Evolutionary conservation across 1,140 invertebrate genomes (phyloP), one percentile per base, ranked within the genome.

Genomic region (Drosophila bipectinata): DNA sequence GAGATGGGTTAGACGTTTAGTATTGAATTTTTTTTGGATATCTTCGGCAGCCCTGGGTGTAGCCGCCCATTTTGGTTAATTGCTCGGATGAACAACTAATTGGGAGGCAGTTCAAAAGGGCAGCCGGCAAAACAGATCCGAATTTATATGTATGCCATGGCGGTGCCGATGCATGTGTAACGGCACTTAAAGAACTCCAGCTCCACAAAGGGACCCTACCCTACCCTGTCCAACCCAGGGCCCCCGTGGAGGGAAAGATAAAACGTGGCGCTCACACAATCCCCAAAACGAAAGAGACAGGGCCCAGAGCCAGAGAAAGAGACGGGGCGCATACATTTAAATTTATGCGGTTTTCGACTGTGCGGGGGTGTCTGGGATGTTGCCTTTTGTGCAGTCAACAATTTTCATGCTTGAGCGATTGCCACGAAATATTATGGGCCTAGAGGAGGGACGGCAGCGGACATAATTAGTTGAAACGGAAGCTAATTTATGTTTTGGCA

Each of bases 401-500:
- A 87, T 87, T 87, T 87, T 87, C 75, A 87, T 87, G 83, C 76
- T 87, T 87, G 83, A 87, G 83, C 79, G 83, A 87, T 79, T 87
- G 84, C 84, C 81, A 62, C 52, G 60, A 76, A 56, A 32, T 52
- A 21, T 47, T 34, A 56, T 8, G 47, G 15, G 24, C 30, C 26
- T 7, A 28, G 26, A 47, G 15, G 52, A 37, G 34, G 47, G 9
- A 21, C 18, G 14, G 39, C 39, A 47, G 47, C 49, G 71, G 63
- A 80, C 80, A 85, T 90, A 91, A 90, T 91, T 91, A 91, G 90
- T 87, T 91, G 80, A 91, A 91, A 91, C 85, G 90, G 90, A 90
- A 91, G 85, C 85, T 90, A 90, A 91, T 91, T 91, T 91, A 91
- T 91, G 90, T 91, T 91, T 90, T 91, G 90, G 85, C 90, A 91